phyloP scores from a whole-genome alignment of 2,113 vertebrate species.

The Cyprinodon brontotheroides region DNA sequence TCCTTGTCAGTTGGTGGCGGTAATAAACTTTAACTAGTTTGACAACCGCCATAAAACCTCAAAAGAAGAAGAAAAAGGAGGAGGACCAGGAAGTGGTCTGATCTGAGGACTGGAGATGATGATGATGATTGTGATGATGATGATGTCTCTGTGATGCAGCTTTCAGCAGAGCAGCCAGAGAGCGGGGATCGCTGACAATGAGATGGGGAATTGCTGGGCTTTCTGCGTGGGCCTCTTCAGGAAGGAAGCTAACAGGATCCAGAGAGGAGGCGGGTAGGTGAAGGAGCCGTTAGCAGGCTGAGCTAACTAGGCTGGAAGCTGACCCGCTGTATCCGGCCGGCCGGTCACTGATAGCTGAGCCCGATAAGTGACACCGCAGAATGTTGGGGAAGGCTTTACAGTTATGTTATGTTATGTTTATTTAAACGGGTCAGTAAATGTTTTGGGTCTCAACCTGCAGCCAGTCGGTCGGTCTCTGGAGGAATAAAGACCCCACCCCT shows the following conservation, averaged over 20 bases:
- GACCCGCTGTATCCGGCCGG: neutral
- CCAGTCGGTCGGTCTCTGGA: neutral
- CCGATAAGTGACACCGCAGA: neutral
- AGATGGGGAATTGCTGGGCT: slow-evolving; percentile 82
- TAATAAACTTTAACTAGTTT: slow-evolving; percentile 1
- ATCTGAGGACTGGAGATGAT: slow-evolving; percentile 5
- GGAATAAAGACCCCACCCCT: slow-evolving; percentile 55
- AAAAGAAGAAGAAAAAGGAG: slow-evolving; percentile 26
- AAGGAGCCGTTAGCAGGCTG: neutral
- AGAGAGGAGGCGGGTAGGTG: slow-evolving; percentile 80
- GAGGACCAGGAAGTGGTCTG: slow-evolving; percentile 51
- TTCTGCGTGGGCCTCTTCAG: slow-evolving; percentile 74
- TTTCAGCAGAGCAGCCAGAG: slow-evolving; percentile 34
- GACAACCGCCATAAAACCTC: neutral
- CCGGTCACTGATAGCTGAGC: slow-evolving; percentile 19
- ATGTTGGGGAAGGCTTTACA: neutral
- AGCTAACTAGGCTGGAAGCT: slow-evolving; percentile 34
- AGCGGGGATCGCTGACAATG: slow-evolving; percentile 66
- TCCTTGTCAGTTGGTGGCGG: slow-evolving; percentile 40
- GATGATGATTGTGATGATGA: slow-evolving; percentile 16
- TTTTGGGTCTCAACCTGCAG: neutral
- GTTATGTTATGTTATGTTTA: too few relatives aligned
- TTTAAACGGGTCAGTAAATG: neutral
- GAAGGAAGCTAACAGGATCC: slow-evolving; percentile 76
- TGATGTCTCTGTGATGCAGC: slow-evolving; percentile 4